Evolutionary conservation across 2,888 invertebrate genomes (phyloP).

Genomic region (Stenoptilia bipunctidactyla): DNA sequence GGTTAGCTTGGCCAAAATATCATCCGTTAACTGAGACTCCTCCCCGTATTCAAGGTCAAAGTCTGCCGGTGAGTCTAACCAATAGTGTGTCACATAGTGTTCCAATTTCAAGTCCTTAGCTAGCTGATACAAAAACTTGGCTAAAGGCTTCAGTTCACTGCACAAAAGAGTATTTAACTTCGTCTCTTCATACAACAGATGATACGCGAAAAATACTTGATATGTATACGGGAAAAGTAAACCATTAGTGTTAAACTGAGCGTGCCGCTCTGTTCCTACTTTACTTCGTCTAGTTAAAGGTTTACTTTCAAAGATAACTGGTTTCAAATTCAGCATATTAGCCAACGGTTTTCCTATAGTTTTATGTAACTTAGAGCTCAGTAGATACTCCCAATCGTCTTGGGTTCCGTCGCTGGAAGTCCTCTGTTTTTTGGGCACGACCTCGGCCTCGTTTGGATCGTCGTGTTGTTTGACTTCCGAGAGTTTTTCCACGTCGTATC

Average conservation of each 20-base stretch:
- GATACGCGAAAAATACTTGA: conserved; percentile 83
- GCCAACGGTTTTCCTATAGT: conserved; percentile 49
- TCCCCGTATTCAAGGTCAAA: conserved; percentile 51
- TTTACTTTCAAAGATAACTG: conserved; percentile 16
- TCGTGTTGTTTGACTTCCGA: conserved; percentile 53
- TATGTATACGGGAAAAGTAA: conserved; percentile 80
- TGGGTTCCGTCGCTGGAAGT: conserved; percentile 82
- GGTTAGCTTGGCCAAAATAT: conserved; percentile 69
- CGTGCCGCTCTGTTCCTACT: conserved; percentile 24
- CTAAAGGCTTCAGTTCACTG: conserved; percentile 77
- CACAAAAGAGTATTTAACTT: conserved; percentile 82
- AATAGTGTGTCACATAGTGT: conserved; percentile 83
- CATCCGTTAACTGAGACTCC: conserved; percentile 66
- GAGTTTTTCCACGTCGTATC: conserved; percentile 78
- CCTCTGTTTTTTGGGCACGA: conserved; percentile 81
- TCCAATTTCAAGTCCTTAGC: conserved; percentile 80
- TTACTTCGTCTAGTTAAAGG: conserved; percentile 12
- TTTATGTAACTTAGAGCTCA: conserved; percentile 72
- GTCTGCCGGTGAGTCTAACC: conserved; percentile 83
- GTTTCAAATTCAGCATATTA: conserved; percentile 45
- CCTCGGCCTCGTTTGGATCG: conserved; percentile 42
- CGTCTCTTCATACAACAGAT: conserved; percentile 91
- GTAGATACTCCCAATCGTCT: conserved; percentile 85
- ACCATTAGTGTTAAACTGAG: conserved; percentile 74
- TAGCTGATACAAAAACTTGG: conserved; percentile 79